These are phyloP conservation scores for Porites australiensis DNA, from an alignment of 64 coral and sea anemone species.

Conservation along the genomic window DNA sequence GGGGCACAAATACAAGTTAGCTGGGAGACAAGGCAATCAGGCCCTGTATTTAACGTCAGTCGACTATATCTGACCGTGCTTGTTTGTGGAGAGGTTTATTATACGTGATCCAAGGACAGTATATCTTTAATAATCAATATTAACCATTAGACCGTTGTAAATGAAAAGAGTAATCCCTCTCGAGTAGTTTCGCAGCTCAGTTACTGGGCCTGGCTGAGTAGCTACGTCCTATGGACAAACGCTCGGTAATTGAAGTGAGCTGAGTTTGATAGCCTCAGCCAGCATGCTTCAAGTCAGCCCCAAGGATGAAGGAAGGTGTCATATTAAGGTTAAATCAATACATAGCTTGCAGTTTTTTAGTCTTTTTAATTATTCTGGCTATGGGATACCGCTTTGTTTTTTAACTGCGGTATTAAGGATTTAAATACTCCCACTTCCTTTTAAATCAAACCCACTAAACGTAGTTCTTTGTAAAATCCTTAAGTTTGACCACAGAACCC, in stretches of 20 bases:
- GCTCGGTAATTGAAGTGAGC: background rate
- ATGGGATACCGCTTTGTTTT: constrained; percentile 12
- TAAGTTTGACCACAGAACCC: too few relatives aligned
- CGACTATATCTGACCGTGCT: too few relatives aligned
- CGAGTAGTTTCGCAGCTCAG: background rate
- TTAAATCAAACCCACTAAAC: background rate
- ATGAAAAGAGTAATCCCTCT: constrained; percentile 39
- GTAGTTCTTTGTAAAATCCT: background rate
- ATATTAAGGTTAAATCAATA: background rate
- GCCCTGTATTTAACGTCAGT: background rate
- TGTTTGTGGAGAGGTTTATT: background rate
- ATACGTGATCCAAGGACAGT: background rate
- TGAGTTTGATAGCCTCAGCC: background rate
- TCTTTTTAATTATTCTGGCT: background rate
- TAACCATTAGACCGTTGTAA: constrained; percentile 51
- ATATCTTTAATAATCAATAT: constrained; percentile 7
- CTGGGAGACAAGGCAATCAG: background rate
- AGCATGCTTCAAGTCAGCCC: background rate
- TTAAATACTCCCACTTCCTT: background rate
- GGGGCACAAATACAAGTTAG: background rate
- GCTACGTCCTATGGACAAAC: background rate
- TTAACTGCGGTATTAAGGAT: background rate
- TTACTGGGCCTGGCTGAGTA: background rate
- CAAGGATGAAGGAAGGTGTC: too few relatives aligned
- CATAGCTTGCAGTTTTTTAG: background rate